Base-by-base conservation (phyloP, 2,888 invertebrate genomes). In the Chorisops tibialis region DNA sequence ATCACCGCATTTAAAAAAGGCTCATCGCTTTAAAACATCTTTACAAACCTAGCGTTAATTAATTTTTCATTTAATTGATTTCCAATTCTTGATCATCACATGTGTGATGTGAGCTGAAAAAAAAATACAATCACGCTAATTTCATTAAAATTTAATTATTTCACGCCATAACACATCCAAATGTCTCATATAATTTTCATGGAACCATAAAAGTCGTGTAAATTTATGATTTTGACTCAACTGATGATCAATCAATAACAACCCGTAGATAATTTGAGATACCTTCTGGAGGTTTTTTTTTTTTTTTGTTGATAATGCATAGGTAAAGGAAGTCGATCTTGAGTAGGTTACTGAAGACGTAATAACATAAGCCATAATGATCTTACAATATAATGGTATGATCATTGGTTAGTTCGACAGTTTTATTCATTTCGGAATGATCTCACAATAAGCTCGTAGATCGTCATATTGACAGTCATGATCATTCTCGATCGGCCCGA, bases 401-500 rank as follows among this genome's bases (percentile, higher is more conserved):
- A n/a, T n/a, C 56, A 43, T 43, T 56, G 43, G 43, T 35, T 30
- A 35, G 56, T 19, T 56, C 24, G 12, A 24, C 39, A n/a, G 30
- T 30, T 9, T 30, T 19, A 22, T 22, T 43, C 56, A 14, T 43
- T 30, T 43, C 43, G 16, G 43, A 43, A 52, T 52, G 52, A 43
- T 14, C 56, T 16, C 12, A 30, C 43, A 30, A 56, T 56, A 43
- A 43, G 56, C 43, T 43, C 56, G 43, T 22, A 12, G 43, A 39
- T 56, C 22, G 56, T 43, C 43, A 54, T 54, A 58, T 61, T 61
- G 61, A 63, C 63, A 63, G 64, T 64, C 61, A 59, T 64, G 64
- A 64, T 62, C 64, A 64, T 48, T 59, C 48, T 51, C 47, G 52
- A 61, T 61, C 64, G 56, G 58, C 61, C 61, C 64, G 64, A 64